Evolutionary conservation across 2,797 vertebrate species (phyloP).

Genomic region (Cuculus canorus): DNA sequence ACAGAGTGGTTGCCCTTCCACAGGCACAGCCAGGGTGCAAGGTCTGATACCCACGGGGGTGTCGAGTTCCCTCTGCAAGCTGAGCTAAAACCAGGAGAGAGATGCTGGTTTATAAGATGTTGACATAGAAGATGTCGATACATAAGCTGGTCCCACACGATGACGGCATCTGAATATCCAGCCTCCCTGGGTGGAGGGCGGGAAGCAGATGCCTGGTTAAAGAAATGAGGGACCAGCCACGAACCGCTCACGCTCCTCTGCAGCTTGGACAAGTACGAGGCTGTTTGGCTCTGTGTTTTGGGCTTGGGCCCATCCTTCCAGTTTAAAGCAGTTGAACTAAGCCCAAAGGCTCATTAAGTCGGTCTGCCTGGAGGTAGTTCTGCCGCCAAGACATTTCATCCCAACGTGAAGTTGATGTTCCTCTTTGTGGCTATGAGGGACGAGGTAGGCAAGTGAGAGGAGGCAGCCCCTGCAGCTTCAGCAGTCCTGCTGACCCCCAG

Average conservation of each 20-base stretch:
- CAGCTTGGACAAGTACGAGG: neutral
- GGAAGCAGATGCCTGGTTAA: neutral
- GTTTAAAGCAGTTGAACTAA: neutral
- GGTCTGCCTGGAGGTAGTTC: neutral
- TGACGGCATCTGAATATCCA: neutral
- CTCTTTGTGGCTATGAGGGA: neutral
- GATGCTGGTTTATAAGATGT: neutral
- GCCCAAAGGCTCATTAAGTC: neutral
- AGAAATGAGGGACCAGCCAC: conserved; percentile 21
- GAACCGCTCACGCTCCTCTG: neutral
- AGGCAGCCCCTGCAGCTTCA: fast-evolving
- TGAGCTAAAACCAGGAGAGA: neutral
- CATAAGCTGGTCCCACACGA: neutral
- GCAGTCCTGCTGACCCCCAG: neutral
- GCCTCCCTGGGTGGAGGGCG: fast-evolving
- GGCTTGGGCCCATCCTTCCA: neutral
- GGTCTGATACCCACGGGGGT: neutral
- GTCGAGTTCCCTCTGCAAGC: neutral
- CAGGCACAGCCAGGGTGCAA: fast-evolving
- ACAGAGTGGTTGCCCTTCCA: fast-evolving
- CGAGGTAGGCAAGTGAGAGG: fast-evolving
- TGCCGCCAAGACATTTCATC: neutral
- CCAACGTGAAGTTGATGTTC: neutral
- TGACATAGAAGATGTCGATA: neutral
- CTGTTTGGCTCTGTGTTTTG: neutral